These are phyloP conservation scores for Coracopsis vasa DNA, from an alignment of 2,113 vertebrate species.

Conservation along the genomic window DNA sequence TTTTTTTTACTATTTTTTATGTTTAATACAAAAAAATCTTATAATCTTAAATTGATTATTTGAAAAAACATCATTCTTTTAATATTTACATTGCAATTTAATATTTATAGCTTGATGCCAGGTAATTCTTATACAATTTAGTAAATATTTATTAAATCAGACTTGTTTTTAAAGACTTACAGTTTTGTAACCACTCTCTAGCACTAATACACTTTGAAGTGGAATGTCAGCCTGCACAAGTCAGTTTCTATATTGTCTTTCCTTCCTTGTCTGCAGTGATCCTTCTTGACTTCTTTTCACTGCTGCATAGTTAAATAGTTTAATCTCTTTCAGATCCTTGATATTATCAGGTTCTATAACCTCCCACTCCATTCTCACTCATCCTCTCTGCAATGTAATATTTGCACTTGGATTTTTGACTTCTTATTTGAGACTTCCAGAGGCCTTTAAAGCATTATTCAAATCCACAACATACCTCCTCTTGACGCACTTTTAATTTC, in stretches of 20 bases:
- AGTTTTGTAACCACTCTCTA: slow-evolving; percentile 51
- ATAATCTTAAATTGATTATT: slow-evolving; percentile 56
- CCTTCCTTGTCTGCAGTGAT: slow-evolving; percentile 32
- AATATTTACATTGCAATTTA: slow-evolving; percentile 27
- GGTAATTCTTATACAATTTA: slow-evolving; percentile 36
- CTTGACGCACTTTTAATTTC: background rate
- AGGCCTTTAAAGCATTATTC: background rate
- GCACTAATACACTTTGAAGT: slow-evolving; percentile 22
- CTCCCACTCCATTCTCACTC: slow-evolving; percentile 47
- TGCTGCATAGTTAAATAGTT: slow-evolving; percentile 40
- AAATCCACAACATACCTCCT: background rate
- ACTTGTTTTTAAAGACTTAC: background rate
- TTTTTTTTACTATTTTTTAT: slow-evolving; percentile 12
- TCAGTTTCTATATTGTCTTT: slow-evolving; percentile 27
- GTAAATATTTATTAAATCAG: slow-evolving; percentile 65
- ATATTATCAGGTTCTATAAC: slow-evolving; percentile 50
- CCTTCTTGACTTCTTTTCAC: slow-evolving; percentile 47
- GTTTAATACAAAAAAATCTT: slow-evolving; percentile 33
- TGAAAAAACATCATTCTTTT: slow-evolving; percentile 44
- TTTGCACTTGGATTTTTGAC: background rate
- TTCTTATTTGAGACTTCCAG: background rate
- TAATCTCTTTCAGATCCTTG: slow-evolving; percentile 26
- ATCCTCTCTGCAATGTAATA: background rate
- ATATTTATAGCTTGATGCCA: slow-evolving; percentile 46
- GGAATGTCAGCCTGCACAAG: background rate